Evolutionary conservation across 2,888 invertebrate genomes (phyloP).

Genomic region (Eupithecia dodoneata): DNA sequence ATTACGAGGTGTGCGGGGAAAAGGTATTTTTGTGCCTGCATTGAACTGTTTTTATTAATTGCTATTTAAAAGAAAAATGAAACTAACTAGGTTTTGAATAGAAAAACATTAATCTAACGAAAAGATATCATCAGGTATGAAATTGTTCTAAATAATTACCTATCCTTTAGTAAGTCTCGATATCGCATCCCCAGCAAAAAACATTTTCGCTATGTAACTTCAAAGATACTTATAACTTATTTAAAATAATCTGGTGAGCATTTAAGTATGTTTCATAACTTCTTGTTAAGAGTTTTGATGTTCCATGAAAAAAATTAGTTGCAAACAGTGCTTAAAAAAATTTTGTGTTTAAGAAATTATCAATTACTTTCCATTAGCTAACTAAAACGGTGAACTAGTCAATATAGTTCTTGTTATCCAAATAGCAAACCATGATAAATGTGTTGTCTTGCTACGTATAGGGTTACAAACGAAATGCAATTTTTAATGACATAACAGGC

Average conservation of each 20-base stretch:
- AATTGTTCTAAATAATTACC: neutral
- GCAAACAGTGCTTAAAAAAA: neutral
- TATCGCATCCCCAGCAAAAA: neutral
- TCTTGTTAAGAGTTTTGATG: neutral
- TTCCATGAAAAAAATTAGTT: neutral
- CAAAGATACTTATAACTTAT: neutral
- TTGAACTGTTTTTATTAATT: too few species aligned
- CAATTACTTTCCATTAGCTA: neutral
- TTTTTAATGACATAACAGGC: neutral
- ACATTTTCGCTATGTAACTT: neutral
- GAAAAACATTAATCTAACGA: neutral
- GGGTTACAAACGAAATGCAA: neutral
- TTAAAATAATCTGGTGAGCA: neutral
- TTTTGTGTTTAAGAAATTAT: too few species aligned
- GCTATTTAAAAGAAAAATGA: too few species aligned
- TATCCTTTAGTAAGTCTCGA: neutral
- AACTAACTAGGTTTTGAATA: neutral
- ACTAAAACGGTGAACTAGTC: neutral
- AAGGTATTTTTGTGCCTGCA: too few species aligned
- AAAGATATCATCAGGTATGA: neutral
- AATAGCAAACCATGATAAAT: neutral
- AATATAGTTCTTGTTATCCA: neutral
- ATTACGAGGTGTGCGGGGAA: neutral
- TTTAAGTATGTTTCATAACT: neutral
- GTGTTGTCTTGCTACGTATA: neutral